Evolutionary conservation across 2,113 vertebrate genomes (phyloP).

Genomic region (Microtus richardsoni): DNA sequence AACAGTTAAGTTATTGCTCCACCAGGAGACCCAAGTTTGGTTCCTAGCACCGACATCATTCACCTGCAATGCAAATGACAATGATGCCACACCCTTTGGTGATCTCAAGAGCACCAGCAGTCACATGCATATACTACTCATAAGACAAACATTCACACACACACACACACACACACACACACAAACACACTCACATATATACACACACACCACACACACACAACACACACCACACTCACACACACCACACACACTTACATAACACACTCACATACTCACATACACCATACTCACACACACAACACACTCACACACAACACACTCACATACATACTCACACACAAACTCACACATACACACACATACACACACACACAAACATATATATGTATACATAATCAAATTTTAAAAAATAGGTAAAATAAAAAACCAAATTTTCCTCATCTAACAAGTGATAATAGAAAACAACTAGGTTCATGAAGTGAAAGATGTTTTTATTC

Average conservation of each 20-base stretch:
- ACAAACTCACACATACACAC: not conserved
- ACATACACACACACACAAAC: not conserved
- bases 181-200: rapidly evolving
- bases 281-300: too few relatives aligned
- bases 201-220: too few relatives aligned
- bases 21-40: not conserved
- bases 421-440: not conserved
- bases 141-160: not conserved
- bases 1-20: not conserved
- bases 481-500: slow-evolving; percentile 9
- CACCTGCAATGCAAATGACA: not conserved
- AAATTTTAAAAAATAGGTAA: not conserved
- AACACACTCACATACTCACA: not conserved
- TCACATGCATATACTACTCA: not conserved
- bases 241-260: not conserved
- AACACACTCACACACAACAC: not conserved
- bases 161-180: not conserved
- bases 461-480: not conserved
- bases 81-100: not conserved
- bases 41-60: not conserved
- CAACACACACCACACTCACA: not conserved
- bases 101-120: not conserved
- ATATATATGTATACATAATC: too few relatives aligned
- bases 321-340: not conserved
- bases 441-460: not conserved